Evolutionary conservation across 2,797 vertebrate species (phyloP).

Genomic region (Ctenochaetus hawaiiensis): DNA sequence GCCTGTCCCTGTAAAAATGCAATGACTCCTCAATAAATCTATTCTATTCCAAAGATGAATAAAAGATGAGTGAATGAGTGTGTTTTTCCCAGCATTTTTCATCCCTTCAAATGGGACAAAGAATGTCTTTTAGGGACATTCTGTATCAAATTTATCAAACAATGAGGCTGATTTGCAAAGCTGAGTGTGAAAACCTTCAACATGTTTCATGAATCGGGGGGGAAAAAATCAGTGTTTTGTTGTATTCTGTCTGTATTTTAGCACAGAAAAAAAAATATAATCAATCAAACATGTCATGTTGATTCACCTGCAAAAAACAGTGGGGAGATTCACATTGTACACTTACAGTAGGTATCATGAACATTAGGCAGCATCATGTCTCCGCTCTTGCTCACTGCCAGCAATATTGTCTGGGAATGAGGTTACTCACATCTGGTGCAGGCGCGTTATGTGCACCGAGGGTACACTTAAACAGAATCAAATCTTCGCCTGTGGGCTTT

Average conservation of each 20-base stretch:
- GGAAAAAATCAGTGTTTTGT: not conserved
- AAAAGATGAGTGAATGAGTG: slow-evolving; percentile 1
- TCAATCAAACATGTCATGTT: not conserved
- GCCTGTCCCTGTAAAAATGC: not conserved
- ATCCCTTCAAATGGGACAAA: not conserved
- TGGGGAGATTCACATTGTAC: not conserved
- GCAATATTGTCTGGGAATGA: slow-evolving; percentile 60
- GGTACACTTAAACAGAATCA: slow-evolving; percentile 72
- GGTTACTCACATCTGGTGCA: slow-evolving; percentile 76
- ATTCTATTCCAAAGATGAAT: slow-evolving; percentile 5
- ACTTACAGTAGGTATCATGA: slow-evolving; percentile 26
- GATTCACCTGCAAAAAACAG: slow-evolving; percentile 1
- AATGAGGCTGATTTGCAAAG: slow-evolving; percentile 6
- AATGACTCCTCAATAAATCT: slow-evolving; percentile 5
- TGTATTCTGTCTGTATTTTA: not conserved
- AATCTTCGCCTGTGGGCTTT: slow-evolving; percentile 63
- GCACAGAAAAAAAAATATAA: not conserved
- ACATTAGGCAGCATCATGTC: slow-evolving; percentile 37
- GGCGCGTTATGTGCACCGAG: slow-evolving; percentile 58
- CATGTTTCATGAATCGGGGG: not conserved
- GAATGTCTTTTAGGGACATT: not conserved
- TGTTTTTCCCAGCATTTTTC: not conserved
- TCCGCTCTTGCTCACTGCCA: slow-evolving; percentile 53
- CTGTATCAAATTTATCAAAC: not conserved
- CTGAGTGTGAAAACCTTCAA: slow-evolving; percentile 12